Evolutionary conservation across 2,113 vertebrate species (phyloP), one percentile per base, ranked within the genome.

Genomic region (Genyomyrus donnyi): DNA sequence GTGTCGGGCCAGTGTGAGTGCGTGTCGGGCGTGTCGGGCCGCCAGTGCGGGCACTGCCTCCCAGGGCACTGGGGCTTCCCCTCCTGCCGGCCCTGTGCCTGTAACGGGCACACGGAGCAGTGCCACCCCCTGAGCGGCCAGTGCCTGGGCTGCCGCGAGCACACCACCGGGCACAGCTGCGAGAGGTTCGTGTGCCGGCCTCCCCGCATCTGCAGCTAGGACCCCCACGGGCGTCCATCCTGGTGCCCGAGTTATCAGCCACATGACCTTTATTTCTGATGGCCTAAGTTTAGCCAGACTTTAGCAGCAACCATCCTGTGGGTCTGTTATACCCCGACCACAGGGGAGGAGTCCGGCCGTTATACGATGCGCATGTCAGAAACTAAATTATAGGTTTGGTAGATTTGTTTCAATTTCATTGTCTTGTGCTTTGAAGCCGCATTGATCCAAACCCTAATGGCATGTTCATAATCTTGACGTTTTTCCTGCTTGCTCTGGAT

Each of bases 61-160:
- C 97, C 97, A 0, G 96, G 96, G 8, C 96, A 97, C 93, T 99
- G 98, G 98, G 98, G 98, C 17, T 99, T 99, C 92, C 98, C 98
- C 0, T 92, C 90, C 92, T 99, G 98, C 92, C 97, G 96, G 50
- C 96, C 96, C 86, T 99, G 98, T 94, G 92, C 95, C 45, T 99
- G 98, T 90, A 99, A 99, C 0, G 97, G 98, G 56, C 98, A 99
- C 0, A 89, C 96, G 0, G 97, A 98, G 0, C 93, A 96, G 90
- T 99, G 98, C 2, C 95, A 97, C 91, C 83, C 95, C 0, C 92
- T 93, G 91, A 97, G 94, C 0, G 98, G 98, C 1, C 94, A 95
- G 91, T 99, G 98, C 91, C 91, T 96, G 58, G 88, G 92, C 93
- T 99, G 98, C 93, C 94, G 95, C 56, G 97, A 98, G 91, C 96